Conservation (phyloP, 2,888 invertebrate genomes). For the Sinelater perroti region DNA sequence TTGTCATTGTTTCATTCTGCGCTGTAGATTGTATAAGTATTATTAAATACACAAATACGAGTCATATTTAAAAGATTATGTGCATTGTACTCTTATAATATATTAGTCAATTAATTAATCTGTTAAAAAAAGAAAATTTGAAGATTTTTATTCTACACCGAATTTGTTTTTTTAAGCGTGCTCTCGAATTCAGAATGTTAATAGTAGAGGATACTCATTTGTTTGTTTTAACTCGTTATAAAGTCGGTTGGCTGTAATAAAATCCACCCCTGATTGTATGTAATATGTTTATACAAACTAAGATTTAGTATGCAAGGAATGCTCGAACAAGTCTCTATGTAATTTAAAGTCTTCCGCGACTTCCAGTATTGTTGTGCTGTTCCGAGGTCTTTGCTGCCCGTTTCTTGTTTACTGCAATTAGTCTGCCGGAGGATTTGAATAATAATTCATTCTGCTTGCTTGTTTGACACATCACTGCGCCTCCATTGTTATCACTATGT, state of each 20-base stretch:
- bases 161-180: too few species aligned
- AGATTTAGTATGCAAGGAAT: slow-evolving; percentile 56
- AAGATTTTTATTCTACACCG: too few species aligned
- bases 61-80: too few species aligned
- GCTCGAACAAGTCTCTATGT: slow-evolving; percentile 54
- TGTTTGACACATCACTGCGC: slow-evolving; percentile 55
- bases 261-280: slow-evolving; percentile 55
- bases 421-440: slow-evolving; percentile 56
- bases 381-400: slow-evolving; percentile 50
- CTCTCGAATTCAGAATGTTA: slow-evolving; percentile 42
- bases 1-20: too few species aligned
- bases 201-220: slow-evolving; percentile 44
- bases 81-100: too few species aligned
- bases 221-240: slow-evolving; percentile 52
- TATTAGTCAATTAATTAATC: too few species aligned
- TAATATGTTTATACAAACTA: slow-evolving; percentile 59
- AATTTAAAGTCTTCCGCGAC: slow-evolving; percentile 57
- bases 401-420: slow-evolving; percentile 58
- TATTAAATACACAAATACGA: too few species aligned
- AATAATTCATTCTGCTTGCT: slow-evolving; percentile 55
- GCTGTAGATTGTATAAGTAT: too few species aligned
- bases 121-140: too few species aligned
- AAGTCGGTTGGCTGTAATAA: slow-evolving; percentile 54
- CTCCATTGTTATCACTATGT: slow-evolving; percentile 45
- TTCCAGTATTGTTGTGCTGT: slow-evolving; percentile 47